phyloP scores from a whole-genome alignment of 1,140 invertebrate species.

The Eueides isabella region DNA sequence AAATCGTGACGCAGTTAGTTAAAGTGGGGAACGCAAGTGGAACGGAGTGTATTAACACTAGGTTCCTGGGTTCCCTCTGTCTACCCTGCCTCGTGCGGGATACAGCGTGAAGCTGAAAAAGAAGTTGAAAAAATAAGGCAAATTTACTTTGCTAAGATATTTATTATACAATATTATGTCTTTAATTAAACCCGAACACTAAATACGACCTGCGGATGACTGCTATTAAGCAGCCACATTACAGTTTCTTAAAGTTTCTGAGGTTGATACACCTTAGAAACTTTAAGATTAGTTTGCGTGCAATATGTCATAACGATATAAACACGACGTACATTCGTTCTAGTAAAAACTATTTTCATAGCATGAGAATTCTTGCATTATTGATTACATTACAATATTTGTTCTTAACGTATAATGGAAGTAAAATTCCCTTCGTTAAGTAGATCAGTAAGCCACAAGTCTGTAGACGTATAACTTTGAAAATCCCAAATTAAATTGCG shows the following conservation, averaged over 20 bases:
- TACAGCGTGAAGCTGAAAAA: too few species aligned
- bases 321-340: not conserved
- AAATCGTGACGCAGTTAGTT: not conserved
- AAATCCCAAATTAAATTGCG: conserved; percentile 3
- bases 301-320: conserved; percentile 8
- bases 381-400: not conserved
- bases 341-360: not conserved
- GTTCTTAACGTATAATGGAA: not conserved
- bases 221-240: not conserved
- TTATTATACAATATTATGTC: not conserved
- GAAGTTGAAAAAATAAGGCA: not conserved
- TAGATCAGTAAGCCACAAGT: not conserved
- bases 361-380: not conserved
- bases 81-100: too few species aligned
- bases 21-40: too few species aligned
- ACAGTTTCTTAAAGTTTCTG: too few species aligned
- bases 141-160: not conserved
- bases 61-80: too few species aligned
- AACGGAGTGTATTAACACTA: too few species aligned
- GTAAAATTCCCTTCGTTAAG: conserved; percentile 1
- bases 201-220: not conserved
- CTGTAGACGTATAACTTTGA: not conserved
- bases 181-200: not conserved
- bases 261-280: conserved; percentile 2
- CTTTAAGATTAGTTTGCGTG: conserved; percentile 5